A percentile compares a stretch with the other conserved stretches of the same genome.
phyloP scores from a whole-genome alignment of 2,113 vertebrate species.

The Microcebus murinus region DNA sequence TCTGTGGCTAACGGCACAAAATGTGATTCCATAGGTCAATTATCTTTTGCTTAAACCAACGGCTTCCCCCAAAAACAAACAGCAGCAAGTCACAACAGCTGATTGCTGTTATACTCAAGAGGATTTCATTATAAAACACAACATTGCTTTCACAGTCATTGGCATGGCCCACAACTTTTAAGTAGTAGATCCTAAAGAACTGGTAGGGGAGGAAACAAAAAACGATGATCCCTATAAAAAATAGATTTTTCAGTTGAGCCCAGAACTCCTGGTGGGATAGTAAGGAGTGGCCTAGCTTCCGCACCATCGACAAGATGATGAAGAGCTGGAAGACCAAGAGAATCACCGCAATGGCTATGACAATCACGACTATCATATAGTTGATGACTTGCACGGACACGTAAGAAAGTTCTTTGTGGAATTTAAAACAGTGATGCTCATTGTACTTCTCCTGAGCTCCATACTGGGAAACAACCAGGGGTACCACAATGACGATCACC shows the following conservation, averaged over 20 bases:
- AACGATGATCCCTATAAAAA: slow-evolving; percentile 91
- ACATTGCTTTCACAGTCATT: fast-evolving
- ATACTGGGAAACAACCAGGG: slow-evolving; percentile 81
- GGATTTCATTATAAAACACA: slow-evolving; percentile 90
- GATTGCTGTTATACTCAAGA: slow-evolving; percentile 91
- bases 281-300: slow-evolving; percentile 79
- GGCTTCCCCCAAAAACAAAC: slow-evolving; percentile 82
- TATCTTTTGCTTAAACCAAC: slow-evolving; percentile 80
- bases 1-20: slow-evolving; percentile 75
- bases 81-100: slow-evolving; percentile 92
- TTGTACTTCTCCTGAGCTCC: slow-evolving; percentile 70
- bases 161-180: slow-evolving; percentile 59
- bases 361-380: slow-evolving; percentile 80
- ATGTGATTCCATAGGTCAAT: slow-evolving; percentile 66
- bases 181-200: slow-evolving; percentile 89
- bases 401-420: slow-evolving; percentile 78
- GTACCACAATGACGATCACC: slow-evolving; percentile 82
- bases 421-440: slow-evolving; percentile 85
- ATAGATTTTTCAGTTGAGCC: slow-evolving; percentile 92
- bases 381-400: slow-evolving; percentile 77
- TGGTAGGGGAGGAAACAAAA: slow-evolving; percentile 93
- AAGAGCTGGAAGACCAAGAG: slow-evolving; percentile 87
- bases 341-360: slow-evolving; percentile 76
- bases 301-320: slow-evolving; percentile 81
- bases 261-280: slow-evolving; percentile 91